phyloP scores from a whole-genome alignment of 2,888 invertebrate species.

The Danaus chrysippus region DNA sequence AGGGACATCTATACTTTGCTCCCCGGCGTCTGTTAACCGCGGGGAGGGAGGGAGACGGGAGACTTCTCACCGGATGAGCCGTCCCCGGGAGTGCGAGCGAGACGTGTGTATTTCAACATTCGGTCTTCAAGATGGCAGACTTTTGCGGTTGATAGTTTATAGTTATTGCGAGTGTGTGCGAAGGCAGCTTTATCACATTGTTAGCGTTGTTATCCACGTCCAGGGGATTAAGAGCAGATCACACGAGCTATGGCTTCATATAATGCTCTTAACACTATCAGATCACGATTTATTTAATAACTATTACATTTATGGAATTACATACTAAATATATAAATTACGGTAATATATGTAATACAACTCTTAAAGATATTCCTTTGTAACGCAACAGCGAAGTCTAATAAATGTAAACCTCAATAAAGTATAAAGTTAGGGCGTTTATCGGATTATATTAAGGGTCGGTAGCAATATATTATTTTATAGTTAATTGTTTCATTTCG shows the following conservation, averaged over 20 bases:
- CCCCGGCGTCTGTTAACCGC: conserved; percentile 44
- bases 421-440: not conserved
- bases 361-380: not conserved
- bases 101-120: conserved; percentile 71
- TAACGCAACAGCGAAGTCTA: not conserved
- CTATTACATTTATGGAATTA: conserved; percentile 13
- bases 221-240: conserved; percentile 71
- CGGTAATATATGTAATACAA: not conserved
- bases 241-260: conserved; percentile 55
- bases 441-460: conserved; percentile 2
- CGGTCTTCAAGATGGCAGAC: conserved; percentile 75
- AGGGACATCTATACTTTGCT: conserved; percentile 41
- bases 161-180: conserved; percentile 75
- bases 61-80: conserved; percentile 34
- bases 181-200: conserved; percentile 76
- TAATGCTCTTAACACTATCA: conserved; percentile 56
- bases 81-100: conserved; percentile 52
- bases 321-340: conserved; percentile 4
- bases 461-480: not conserved
- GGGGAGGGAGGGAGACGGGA: conserved; percentile 53
- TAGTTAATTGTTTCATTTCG: conserved; percentile 1
- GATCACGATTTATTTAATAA: conserved; percentile 29
- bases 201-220: conserved; percentile 74
- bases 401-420: not conserved
- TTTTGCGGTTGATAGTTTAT: conserved; percentile 79